phyloP scores from a whole-genome alignment of 2,888 invertebrate genomes.

The Fissipunctia ypsillon region DNA sequence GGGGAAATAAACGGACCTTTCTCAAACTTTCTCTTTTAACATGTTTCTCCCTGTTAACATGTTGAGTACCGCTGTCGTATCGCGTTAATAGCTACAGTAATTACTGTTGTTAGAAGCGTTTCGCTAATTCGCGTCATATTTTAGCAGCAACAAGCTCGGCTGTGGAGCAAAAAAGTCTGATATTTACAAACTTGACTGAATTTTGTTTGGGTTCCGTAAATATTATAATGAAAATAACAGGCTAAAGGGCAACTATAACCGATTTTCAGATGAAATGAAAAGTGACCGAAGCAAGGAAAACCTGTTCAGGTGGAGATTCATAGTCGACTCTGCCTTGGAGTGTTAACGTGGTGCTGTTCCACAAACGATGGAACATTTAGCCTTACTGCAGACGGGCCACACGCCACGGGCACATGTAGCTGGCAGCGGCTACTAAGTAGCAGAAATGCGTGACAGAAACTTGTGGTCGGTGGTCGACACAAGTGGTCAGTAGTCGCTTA shows the following conservation, averaged over 20 bases:
- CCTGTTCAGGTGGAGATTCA: neutral
- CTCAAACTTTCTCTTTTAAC: constrained; percentile 59
- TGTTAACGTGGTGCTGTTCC: neutral
- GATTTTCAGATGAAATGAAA: neutral
- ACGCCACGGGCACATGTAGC: too few species aligned
- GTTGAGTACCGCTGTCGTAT: constrained; percentile 60
- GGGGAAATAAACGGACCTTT: constrained; percentile 53
- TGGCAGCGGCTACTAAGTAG: too few species aligned
- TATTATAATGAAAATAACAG: neutral
- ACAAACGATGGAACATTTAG: neutral
- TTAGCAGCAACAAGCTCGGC: constrained; percentile 56
- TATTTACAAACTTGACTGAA: constrained; percentile 33
- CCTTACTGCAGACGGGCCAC: too few species aligned
- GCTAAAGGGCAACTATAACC: neutral
- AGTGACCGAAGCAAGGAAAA: neutral
- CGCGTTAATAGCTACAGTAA: constrained; percentile 58
- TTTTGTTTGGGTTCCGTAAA: constrained; percentile 37
- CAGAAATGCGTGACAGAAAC: too few species aligned
- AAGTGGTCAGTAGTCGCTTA: too few species aligned
- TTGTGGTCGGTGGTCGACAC: too few species aligned
- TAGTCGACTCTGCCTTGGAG: neutral
- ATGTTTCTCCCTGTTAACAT: constrained; percentile 39
- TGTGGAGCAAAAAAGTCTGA: constrained; percentile 44
- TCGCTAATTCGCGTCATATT: constrained; percentile 64
- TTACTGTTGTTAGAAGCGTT: constrained; percentile 64